A percentile compares a stretch with the other conserved stretches of the same genome.
Evolutionary conservation across 2,888 invertebrate species (phyloP).

Genomic region (Apamea epomidion): DNA sequence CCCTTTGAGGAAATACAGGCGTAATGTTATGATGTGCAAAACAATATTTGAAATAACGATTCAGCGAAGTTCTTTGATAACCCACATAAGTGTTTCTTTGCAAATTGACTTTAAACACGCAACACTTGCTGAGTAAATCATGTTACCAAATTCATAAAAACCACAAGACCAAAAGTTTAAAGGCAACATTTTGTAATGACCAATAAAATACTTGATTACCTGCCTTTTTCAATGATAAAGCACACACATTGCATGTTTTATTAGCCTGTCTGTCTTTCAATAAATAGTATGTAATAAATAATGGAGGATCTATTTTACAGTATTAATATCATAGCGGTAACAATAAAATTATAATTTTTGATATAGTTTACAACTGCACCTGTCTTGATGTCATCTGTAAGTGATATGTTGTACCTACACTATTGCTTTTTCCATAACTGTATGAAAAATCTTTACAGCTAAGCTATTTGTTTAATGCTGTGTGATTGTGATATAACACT

Average conservation of each 20-base stretch:
- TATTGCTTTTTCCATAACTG: slow-evolving; percentile 5
- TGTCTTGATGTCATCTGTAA: slow-evolving; percentile 6
- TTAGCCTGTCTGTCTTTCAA: neutral
- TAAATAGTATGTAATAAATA: slow-evolving; percentile 8
- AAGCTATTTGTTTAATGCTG: slow-evolving; percentile 8
- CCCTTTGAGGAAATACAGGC: neutral
- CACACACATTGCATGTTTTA: slow-evolving; percentile 2
- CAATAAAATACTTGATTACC: neutral
- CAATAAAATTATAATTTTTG: slow-evolving; percentile 6
- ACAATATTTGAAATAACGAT: slow-evolving; percentile 17
- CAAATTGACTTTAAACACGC: slow-evolving; percentile 18
- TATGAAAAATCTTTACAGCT: neutral
- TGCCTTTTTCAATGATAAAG: slow-evolving; percentile 9
- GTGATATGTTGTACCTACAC: neutral
- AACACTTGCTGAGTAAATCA: slow-evolving; percentile 12
- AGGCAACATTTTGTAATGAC: slow-evolving; percentile 7
- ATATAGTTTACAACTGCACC: neutral
- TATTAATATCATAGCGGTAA: slow-evolving; percentile 13
- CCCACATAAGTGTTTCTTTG: slow-evolving; percentile 1
- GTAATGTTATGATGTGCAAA: neutral
- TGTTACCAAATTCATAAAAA: slow-evolving; percentile 18
- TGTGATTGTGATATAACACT: neutral
- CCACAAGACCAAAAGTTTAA: neutral
- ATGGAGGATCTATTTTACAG: slow-evolving; percentile 6
- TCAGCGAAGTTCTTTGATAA: slow-evolving; percentile 17